phyloP scores from a whole-genome alignment of 1,140 invertebrate genomes.

The Brachionus asplanchnoidis region DNA sequence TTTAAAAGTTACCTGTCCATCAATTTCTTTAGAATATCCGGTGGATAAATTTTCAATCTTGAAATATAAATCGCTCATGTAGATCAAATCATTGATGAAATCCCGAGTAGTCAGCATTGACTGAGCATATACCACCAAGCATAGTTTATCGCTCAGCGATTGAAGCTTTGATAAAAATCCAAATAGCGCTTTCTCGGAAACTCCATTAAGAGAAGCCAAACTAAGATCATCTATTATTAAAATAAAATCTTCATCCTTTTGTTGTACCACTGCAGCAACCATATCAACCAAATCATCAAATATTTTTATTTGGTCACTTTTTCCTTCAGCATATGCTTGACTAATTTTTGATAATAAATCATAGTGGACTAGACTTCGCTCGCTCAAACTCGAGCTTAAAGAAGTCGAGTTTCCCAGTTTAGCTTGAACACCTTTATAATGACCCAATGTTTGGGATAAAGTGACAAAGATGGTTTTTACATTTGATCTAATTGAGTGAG shows the following conservation, averaged over 20 bases:
- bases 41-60: constrained; percentile 3
- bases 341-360: background rate
- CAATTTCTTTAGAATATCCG: constrained; percentile 27
- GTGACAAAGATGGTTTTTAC: constrained; percentile 2
- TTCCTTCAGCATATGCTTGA: background rate
- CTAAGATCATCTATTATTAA: constrained; percentile 1
- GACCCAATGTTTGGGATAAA: constrained; percentile 6
- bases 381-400: background rate
- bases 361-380: background rate
- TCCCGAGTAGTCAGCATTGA: background rate
- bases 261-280: background rate
- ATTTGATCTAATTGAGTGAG: background rate
- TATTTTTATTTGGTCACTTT: background rate
- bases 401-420: background rate
- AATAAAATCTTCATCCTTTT: background rate
- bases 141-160: background rate
- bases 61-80: constrained; percentile 7
- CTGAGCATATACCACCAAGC: background rate
- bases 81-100: constrained; percentile 16
- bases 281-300: background rate
- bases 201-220: background rate
- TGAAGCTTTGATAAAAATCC: background rate
- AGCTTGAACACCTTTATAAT: constrained; percentile 34
- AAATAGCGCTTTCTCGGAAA: background rate
- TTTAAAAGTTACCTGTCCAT: constrained; percentile 20